Percentiles rank a stretch among this genome's conserved stretches.
Conservation (phyloP, 2,888 invertebrate species). For the Dicycla oo region DNA sequence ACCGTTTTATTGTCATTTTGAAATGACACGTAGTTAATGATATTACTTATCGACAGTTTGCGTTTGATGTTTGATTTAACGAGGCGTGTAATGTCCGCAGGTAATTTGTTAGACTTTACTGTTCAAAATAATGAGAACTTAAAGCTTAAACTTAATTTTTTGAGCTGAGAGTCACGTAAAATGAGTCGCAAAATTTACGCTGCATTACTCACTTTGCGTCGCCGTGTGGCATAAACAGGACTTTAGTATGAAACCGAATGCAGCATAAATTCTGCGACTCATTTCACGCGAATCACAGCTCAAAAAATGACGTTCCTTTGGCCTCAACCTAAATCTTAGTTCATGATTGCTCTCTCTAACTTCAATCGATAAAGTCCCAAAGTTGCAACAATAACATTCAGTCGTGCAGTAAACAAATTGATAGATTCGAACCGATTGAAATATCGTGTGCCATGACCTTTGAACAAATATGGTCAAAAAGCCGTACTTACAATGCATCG, state of each 20-base stretch:
- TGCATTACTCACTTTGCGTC: too few species aligned
- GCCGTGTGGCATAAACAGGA: too few species aligned
- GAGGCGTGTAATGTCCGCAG: slow-evolving; percentile 2
- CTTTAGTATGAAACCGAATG: too few species aligned
- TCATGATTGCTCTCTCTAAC: neutral
- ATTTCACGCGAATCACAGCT: too few species aligned
- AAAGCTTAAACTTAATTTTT: too few species aligned
- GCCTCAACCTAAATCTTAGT: too few species aligned
- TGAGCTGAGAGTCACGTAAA: too few species aligned
- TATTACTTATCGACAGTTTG: neutral
- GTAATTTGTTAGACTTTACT: neutral
- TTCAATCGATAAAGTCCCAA: slow-evolving; percentile 6
- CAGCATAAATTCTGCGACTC: too few species aligned
- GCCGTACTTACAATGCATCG: slow-evolving; percentile 52
- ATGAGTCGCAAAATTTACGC: too few species aligned
- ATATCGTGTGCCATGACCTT: slow-evolving; percentile 60
- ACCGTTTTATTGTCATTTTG: slow-evolving; percentile 34
- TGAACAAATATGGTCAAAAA: slow-evolving; percentile 60
- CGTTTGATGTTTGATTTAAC: neutral
- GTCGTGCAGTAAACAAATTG: slow-evolving; percentile 56
- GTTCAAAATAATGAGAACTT: neutral
- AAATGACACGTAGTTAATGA: slow-evolving; percentile 19
- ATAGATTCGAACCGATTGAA: slow-evolving; percentile 55
- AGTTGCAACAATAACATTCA: slow-evolving; percentile 30
- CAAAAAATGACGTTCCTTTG: too few species aligned